phyloP scores from a whole-genome alignment of 2,888 invertebrate species.

The Leucoptera coffeella region DNA sequence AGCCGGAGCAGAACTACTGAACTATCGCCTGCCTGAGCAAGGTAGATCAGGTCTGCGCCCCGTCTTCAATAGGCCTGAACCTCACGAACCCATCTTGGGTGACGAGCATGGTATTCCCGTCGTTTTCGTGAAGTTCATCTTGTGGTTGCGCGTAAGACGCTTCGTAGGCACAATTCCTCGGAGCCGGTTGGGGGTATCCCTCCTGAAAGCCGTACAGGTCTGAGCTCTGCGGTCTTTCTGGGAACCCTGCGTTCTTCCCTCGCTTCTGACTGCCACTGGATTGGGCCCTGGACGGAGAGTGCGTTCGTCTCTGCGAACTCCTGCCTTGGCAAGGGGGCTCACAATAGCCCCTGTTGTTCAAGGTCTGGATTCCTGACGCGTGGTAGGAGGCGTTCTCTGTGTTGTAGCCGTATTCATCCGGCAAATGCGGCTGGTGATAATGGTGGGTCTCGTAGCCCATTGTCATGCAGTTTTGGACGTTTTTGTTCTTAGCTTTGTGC shows the following conservation, averaged over 20 bases:
- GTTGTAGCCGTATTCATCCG: slow-evolving; percentile 40
- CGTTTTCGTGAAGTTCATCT: slow-evolving; percentile 44
- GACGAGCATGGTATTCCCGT: slow-evolving; percentile 77
- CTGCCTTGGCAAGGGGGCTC: slow-evolving; percentile 24
- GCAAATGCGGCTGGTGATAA: slow-evolving; percentile 47
- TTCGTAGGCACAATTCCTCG: slow-evolving; percentile 39
- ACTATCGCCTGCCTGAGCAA: no score
- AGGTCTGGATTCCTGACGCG: slow-evolving; percentile 42
- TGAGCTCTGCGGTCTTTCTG: slow-evolving; percentile 59
- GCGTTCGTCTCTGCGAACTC: slow-evolving; percentile 30
- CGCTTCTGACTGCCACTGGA: slow-evolving; percentile 45
- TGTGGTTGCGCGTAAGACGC: slow-evolving; percentile 50
- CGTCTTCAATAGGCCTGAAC: slow-evolving; percentile 66
- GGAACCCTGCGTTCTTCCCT: slow-evolving; percentile 45
- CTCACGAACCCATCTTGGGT: slow-evolving; percentile 86
- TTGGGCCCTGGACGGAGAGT: slow-evolving; percentile 35
- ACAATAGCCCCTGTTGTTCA: slow-evolving; percentile 46
- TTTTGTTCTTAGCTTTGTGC: slow-evolving; percentile 42
- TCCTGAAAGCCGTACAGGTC: slow-evolving; percentile 53
- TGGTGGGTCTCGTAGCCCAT: slow-evolving; percentile 57
- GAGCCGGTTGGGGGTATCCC: slow-evolving; percentile 43
- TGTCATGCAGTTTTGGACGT: slow-evolving; percentile 51
- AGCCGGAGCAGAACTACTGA: no score
- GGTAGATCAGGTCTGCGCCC: slow-evolving; percentile 47
- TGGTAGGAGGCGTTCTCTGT: slow-evolving; percentile 46